Conservation (phyloP, 2,888 invertebrate genomes). For the Pogonocherus hispidulus region DNA sequence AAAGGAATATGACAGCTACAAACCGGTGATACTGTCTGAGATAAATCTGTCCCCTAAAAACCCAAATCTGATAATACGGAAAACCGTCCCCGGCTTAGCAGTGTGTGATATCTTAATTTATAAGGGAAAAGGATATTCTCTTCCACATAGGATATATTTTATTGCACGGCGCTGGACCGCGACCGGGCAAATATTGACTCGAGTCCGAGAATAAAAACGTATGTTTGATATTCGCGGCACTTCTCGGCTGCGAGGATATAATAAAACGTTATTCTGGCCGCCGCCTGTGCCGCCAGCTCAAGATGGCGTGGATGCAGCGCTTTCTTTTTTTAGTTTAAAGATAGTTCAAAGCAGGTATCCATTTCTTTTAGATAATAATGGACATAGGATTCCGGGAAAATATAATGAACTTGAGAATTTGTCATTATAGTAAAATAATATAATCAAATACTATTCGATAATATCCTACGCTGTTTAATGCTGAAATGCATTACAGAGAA, state of each 20-base stretch:
- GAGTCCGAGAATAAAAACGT: conserved; percentile 50
- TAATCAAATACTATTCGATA: too few species aligned
- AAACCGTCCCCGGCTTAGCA: conserved; percentile 22
- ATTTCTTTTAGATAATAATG: too few species aligned
- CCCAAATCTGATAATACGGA: conserved; percentile 20
- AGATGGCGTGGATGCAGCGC: conserved; percentile 46
- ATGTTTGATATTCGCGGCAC: conserved; percentile 53
- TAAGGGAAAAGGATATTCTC: conserved; percentile 33
- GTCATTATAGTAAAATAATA: too few species aligned
- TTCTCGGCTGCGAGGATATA: conserved; percentile 51
- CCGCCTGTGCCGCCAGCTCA: conserved; percentile 43
- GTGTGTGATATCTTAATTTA: conserved; percentile 42
- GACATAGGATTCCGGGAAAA: too few species aligned
- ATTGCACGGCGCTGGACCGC: conserved; percentile 49
- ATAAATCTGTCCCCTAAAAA: background rate
- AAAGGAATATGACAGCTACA: background rate
- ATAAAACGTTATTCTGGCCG: conserved; percentile 53
- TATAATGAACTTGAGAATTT: too few species aligned
- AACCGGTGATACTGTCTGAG: background rate
- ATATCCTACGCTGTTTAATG: too few species aligned
- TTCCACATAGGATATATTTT: conserved; percentile 43
- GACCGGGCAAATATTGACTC: conserved; percentile 53
- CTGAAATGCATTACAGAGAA: too few species aligned
- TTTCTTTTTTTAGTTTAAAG: conserved; percentile 20
- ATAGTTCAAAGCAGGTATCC: background rate